Base-by-base conservation (phyloP, 1,140 invertebrate genomes). In the Trichonephila clavipes region DNA sequence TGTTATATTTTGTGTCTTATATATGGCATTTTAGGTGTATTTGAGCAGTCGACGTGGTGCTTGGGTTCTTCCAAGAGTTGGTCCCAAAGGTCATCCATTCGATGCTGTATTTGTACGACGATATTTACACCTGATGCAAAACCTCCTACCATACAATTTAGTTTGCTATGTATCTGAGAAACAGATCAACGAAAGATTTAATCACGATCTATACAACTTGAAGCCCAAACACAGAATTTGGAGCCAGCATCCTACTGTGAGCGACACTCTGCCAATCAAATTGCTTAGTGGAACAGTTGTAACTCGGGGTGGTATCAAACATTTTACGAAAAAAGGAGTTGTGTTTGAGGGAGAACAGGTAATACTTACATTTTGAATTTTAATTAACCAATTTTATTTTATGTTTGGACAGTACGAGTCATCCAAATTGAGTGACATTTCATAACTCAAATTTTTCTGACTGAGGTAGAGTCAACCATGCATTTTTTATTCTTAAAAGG, bases 171-270 rank as follows among this genome's bases (percentile, higher is more conserved):
- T 72, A 28, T 87, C 83, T 0, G 93, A 94, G 58, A 94, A 88
- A 64, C 61, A 86, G 18, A 59, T 92, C n/a, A 95, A 92, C n/a
- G 66, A 94, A 28, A 94, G 95, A 40, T 96, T 96, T 94, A 95
- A 96, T 94, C 96, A 96, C 92, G 95, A 95, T 59, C 61, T 95
- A 8, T 96, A 96, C 94, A 95, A 96, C 19, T 94, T 96, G 44
- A 95, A 96, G 88, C 96, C 96, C 24, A 94, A 95, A 24, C 96
- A 96, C 93, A 69, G 93, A 34, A 61, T 96, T 28, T 95, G 95
- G 69, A 94, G 95, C 28, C 96, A 96, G 66, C 96, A 97, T 94
- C 96, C 96, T 6, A 96, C 96, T 51, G 96, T 97, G 10, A 96
- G 96, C 94, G 96, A 96, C 93, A 96, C 96, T 24, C 94, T 96